Conservation (phyloP, 2,797 vertebrate species). For the Dermochelys coriacea region DNA sequence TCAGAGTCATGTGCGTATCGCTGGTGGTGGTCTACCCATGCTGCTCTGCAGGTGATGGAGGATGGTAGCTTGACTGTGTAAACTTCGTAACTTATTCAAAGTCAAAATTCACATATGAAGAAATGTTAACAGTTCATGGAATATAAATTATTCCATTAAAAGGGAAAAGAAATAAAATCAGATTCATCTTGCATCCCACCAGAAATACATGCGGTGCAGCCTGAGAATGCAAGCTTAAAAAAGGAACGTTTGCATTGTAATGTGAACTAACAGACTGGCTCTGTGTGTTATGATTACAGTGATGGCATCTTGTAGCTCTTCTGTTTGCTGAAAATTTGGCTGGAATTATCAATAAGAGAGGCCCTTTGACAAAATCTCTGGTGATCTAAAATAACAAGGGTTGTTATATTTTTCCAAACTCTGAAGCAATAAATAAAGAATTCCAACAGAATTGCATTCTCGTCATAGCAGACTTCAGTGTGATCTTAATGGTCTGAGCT, state of each 20-base stretch:
- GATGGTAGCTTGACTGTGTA: background rate
- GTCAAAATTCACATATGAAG: background rate
- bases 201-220: background rate
- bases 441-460: background rate
- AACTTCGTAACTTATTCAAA: background rate
- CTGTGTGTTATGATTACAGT: accelerated
- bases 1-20: no score
- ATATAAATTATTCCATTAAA: background rate
- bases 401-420: background rate
- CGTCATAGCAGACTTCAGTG: accelerated
- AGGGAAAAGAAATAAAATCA: background rate
- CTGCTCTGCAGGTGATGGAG: background rate
- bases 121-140: background rate
- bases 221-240: background rate
- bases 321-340: background rate
- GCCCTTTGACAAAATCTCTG: background rate
- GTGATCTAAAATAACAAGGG: background rate
- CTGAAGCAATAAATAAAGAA: accelerated
- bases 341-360: background rate
- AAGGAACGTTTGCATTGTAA: background rate
- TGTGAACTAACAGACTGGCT: background rate
- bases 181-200: background rate
- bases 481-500: background rate
- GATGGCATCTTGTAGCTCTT: accelerated
- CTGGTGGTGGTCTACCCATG: no score